A percentile compares a stretch with the other conserved stretches of the same genome.
Evolutionary conservation across 2,888 invertebrate species (phyloP).

Genomic region (Thecocarcelia acutangulata): DNA sequence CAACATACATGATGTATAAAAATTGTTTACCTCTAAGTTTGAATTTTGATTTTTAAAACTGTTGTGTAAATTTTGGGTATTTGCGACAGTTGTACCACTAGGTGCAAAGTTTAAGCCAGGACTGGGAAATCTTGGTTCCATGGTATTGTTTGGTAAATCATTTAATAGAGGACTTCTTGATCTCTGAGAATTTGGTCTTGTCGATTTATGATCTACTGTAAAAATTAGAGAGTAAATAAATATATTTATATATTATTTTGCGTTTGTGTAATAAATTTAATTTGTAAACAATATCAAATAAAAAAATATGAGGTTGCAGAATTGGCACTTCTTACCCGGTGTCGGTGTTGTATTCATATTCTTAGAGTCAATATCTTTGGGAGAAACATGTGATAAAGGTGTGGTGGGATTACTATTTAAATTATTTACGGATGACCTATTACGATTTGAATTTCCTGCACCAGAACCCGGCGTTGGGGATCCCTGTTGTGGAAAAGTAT

Average conservation of each 20-base stretch:
- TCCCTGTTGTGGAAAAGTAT: constrained; percentile 73
- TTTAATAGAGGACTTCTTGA: constrained; percentile 58
- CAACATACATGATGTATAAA: no score
- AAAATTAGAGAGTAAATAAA: neutral
- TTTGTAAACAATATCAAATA: no score
- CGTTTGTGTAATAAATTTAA: no score
- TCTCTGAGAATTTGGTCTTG: constrained; percentile 53
- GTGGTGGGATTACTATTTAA: constrained; percentile 86
- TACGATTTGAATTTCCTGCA: constrained; percentile 68
- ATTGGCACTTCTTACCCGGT: constrained; percentile 47
- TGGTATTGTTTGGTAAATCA: constrained; percentile 47
- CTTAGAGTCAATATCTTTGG: constrained; percentile 80
- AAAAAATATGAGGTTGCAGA: no score
- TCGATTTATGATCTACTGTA: constrained; percentile 30
- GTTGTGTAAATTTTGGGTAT: constrained; percentile 38
- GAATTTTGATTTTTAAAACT: constrained; percentile 59
- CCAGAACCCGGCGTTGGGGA: constrained; percentile 69
- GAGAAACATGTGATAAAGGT: constrained; percentile 85
- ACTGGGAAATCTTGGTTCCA: constrained; percentile 59
- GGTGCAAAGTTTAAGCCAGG: constrained; percentile 50
- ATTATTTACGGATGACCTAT: constrained; percentile 82
- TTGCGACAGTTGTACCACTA: constrained; percentile 62
- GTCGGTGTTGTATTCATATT: constrained; percentile 48
- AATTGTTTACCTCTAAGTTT: constrained; percentile 53
- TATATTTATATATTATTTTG: no score